phyloP scores from a whole-genome alignment of 2,888 invertebrate species.

The Hoplodrina blanda region DNA sequence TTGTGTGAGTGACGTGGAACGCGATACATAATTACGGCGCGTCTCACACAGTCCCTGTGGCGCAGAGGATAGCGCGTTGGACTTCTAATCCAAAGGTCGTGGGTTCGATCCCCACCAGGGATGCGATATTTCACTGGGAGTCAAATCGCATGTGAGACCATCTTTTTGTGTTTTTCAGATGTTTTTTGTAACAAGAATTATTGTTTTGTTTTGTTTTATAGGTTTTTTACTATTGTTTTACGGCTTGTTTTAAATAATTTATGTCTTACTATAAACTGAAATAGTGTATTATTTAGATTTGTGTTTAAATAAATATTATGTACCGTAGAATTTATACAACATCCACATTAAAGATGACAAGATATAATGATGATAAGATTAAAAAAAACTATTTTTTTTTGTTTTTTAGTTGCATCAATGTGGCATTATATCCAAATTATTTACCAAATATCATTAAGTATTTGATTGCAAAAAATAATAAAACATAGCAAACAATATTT shows the following conservation, averaged over 20 bases:
- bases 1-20: constrained; percentile 62
- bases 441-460: too few relatives aligned
- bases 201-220: background rate
- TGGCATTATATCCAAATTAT: too few relatives aligned
- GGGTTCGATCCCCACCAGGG: constrained; percentile 96
- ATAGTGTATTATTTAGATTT: too few relatives aligned
- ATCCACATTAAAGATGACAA: too few relatives aligned
- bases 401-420: too few relatives aligned
- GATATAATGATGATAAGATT: too few relatives aligned
- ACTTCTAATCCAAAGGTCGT: constrained; percentile 97
- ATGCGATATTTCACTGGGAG: constrained; percentile 79
- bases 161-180: constrained; percentile 14
- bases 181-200: background rate
- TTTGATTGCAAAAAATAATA: too few relatives aligned
- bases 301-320: too few relatives aligned
- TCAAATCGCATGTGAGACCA: constrained; percentile 38
- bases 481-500: too few relatives aligned
- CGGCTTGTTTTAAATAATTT: too few relatives aligned
- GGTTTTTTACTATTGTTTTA: background rate
- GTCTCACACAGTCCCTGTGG: constrained; percentile 92
- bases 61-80: constrained; percentile 97
- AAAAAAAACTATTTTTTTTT: too few relatives aligned
- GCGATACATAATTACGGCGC: constrained; percentile 68
- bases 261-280: too few relatives aligned
- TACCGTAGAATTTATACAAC: background rate